These are phyloP conservation scores for Trochalopteron elliotii DNA, from an alignment of 2,113 vertebrate species.

Conservation along the genomic window DNA sequence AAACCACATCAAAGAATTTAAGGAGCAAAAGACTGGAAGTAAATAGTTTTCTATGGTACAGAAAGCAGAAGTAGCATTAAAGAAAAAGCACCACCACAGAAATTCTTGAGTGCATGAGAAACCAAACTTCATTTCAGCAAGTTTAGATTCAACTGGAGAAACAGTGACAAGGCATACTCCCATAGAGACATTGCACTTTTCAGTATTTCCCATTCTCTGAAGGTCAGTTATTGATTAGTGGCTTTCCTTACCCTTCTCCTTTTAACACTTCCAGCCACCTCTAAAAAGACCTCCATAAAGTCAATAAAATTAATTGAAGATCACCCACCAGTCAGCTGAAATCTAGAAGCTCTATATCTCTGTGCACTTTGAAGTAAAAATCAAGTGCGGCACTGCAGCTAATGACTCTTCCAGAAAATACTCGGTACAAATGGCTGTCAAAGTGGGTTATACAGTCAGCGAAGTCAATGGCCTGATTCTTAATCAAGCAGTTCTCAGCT, in stretches of 20 bases:
- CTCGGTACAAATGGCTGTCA: not conserved
- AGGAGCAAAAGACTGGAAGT: not conserved
- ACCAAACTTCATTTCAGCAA: not conserved
- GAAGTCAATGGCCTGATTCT: not conserved
- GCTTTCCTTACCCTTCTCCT: not conserved
- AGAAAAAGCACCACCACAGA: not conserved
- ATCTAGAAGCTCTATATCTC: not conserved
- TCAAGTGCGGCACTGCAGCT: not conserved
- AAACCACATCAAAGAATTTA: not conserved
- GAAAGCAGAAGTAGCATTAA: not conserved
- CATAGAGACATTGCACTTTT: not conserved
- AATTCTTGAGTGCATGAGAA: not conserved
- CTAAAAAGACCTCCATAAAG: not conserved
- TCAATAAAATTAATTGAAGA: not conserved
- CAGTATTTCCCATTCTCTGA: not conserved
- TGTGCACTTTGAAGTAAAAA: not conserved
- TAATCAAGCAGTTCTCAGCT: not conserved
- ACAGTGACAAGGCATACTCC: not conserved
- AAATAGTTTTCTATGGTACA: not conserved
- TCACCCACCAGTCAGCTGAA: not conserved
- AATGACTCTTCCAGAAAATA: not conserved
- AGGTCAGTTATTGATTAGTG: not conserved
- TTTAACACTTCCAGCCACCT: not conserved
- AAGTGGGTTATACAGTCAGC: accelerated
- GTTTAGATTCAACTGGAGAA: not conserved